phyloP scores from a whole-genome alignment of 2,113 vertebrate species.

The Osmerus eperlanus region DNA sequence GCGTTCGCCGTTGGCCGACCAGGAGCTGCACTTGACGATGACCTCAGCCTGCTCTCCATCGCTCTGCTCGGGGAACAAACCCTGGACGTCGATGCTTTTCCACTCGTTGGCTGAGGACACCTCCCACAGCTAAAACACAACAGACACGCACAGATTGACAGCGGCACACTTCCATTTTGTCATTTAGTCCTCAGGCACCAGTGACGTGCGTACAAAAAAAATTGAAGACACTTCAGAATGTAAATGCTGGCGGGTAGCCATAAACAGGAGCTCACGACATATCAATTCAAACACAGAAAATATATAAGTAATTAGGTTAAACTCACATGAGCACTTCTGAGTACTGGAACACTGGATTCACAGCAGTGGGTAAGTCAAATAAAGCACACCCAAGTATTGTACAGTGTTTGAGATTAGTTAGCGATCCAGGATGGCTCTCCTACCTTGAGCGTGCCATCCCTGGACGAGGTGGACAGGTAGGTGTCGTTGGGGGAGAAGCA shows the following conservation, averaged over 20 bases:
- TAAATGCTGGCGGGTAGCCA: not conserved
- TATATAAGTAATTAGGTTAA: not conserved
- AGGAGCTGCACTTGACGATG: constrained; percentile 84
- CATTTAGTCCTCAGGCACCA: no score
- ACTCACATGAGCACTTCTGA: no score
- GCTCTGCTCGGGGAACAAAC: constrained; percentile 68
- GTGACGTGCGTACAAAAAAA: no score
- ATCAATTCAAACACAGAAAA: not conserved
- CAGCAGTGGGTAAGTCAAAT: no score
- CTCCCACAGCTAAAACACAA: constrained; percentile 79
- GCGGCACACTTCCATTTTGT: no score
- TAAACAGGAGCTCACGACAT: not conserved
- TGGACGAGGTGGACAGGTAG: constrained; percentile 86
- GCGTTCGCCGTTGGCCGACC: constrained; percentile 78
- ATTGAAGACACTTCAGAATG: no score
- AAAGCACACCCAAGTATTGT: no score
- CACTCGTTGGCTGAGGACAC: constrained; percentile 78
- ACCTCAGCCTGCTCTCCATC: constrained; percentile 75
- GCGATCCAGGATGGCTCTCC: not conserved
- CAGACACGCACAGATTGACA: not conserved
- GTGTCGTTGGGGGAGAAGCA: constrained; percentile 90
- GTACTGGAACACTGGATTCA: no score
- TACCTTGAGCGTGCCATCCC: constrained; percentile 93
- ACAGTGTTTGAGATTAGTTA: not conserved
- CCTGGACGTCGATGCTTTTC: constrained; percentile 79